A percentile compares a stretch with the other conserved stretches of the same genome.
phyloP scores from a whole-genome alignment of 2,797 vertebrate species.

The Sebastes itinus region DNA sequence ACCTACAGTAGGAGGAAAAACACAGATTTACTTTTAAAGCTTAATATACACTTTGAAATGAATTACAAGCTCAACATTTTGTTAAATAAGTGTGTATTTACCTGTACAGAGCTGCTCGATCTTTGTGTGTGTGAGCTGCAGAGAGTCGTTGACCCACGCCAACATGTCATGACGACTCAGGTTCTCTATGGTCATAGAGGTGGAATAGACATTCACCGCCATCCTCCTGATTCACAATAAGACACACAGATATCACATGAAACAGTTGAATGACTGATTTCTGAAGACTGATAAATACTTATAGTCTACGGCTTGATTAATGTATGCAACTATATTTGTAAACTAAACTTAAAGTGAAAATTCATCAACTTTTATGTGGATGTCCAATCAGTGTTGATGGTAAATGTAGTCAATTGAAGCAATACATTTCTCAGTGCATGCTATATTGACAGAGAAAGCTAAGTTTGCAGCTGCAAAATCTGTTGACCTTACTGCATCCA shows the following conservation, averaged over 20 bases:
- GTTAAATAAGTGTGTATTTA: constrained; percentile 49
- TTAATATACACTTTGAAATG: neutral
- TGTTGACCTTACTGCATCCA: too few species aligned
- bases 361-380: neutral
- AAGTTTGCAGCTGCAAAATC: too few species aligned
- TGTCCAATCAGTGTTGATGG: neutral
- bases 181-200: constrained; percentile 95
- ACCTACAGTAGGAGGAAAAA: constrained; percentile 71
- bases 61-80: neutral
- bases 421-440: neutral
- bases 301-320: neutral
- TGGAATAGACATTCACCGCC: constrained; percentile 98
- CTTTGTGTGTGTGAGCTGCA: constrained; percentile 94
- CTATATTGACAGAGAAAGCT: too few species aligned
- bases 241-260: neutral
- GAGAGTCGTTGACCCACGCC: constrained; percentile 96
- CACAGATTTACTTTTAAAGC: neutral
- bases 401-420: neutral
- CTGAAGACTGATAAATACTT: neutral
- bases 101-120: constrained; percentile 96
- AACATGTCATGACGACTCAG: constrained; percentile 98
- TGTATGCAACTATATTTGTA: neutral
- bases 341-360: neutral
- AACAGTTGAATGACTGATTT: neutral
- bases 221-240: constrained; percentile 86